Percentiles rank a stretch among this genome's conserved stretches.
phyloP scores from a whole-genome alignment of 2,888 invertebrate species.

The Apamea crenata region DNA sequence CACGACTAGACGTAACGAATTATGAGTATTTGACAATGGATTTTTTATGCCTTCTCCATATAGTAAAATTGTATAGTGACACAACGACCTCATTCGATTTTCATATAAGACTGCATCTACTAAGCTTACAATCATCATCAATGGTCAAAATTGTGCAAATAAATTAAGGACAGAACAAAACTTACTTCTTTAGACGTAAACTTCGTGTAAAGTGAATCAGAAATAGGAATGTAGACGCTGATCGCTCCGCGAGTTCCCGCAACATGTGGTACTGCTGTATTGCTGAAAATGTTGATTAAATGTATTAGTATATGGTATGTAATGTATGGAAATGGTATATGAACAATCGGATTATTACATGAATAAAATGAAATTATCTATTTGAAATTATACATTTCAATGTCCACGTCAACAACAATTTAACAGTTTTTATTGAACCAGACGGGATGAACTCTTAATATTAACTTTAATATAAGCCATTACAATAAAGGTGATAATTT shows the following conservation, averaged over 20 bases:
- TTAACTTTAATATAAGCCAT: background rate
- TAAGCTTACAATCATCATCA: background rate
- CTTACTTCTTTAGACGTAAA: conserved; percentile 90
- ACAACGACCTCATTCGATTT: background rate
- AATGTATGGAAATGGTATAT: background rate
- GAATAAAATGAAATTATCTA: background rate
- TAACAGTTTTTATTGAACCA: no score
- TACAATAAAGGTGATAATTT: background rate
- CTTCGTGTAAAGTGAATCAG: conserved; percentile 94
- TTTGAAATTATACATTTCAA: background rate
- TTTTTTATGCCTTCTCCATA: background rate
- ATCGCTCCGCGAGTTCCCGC: conserved; percentile 93
- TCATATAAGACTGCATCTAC: background rate
- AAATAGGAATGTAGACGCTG: conserved; percentile 94
- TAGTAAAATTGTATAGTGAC: background rate
- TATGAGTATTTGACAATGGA: background rate
- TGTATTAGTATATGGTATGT: background rate
- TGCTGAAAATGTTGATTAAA: conserved; percentile 72
- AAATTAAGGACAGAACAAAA: conserved; percentile 23
- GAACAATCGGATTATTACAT: background rate
- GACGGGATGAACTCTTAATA: background rate
- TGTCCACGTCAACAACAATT: background rate
- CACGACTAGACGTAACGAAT: background rate
- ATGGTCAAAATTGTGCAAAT: background rate
- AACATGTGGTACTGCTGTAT: conserved; percentile 92